These are phyloP conservation scores for Tetrao urogallus DNA, from an alignment of 2,113 vertebrate species.

Conservation along the genomic window DNA sequence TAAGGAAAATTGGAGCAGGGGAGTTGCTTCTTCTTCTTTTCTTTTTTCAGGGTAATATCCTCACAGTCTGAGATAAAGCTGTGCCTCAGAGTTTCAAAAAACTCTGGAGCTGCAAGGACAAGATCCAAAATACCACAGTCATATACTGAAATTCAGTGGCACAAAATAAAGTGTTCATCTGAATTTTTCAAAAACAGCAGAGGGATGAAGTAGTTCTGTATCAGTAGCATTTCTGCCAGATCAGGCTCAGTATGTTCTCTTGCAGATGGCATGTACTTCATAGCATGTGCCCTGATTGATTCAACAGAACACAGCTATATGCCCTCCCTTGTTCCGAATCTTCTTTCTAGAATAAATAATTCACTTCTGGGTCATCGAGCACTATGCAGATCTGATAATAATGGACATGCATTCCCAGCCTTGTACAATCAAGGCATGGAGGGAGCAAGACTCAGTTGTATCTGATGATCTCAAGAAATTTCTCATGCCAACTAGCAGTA, in stretches of 20 bases:
- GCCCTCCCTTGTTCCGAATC: not conserved
- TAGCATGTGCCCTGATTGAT: not conserved
- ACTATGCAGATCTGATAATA: not conserved
- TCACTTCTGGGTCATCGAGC: not conserved
- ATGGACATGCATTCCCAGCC: not conserved
- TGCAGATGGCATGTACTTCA: not conserved
- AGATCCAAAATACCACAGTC: not conserved
- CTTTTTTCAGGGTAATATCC: not conserved
- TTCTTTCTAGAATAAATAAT: not conserved
- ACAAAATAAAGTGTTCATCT: not conserved
- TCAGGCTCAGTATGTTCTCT: not conserved
- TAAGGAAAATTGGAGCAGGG: not conserved
- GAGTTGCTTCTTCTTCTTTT: not conserved
- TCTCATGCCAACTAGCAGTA: not conserved
- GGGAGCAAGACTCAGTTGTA: not conserved
- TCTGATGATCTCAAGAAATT: not conserved
- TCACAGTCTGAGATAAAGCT: not conserved
- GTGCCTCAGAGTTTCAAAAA: not conserved
- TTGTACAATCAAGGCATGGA: not conserved
- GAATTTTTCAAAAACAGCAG: not conserved
- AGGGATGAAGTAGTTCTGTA: not conserved
- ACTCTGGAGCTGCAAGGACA: not conserved
- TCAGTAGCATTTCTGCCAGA: not conserved
- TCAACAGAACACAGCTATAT: not conserved
- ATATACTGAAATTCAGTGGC: not conserved